phyloP scores from a whole-genome alignment of 2,113 vertebrate genomes.

The Daubentonia madagascariensis region DNA sequence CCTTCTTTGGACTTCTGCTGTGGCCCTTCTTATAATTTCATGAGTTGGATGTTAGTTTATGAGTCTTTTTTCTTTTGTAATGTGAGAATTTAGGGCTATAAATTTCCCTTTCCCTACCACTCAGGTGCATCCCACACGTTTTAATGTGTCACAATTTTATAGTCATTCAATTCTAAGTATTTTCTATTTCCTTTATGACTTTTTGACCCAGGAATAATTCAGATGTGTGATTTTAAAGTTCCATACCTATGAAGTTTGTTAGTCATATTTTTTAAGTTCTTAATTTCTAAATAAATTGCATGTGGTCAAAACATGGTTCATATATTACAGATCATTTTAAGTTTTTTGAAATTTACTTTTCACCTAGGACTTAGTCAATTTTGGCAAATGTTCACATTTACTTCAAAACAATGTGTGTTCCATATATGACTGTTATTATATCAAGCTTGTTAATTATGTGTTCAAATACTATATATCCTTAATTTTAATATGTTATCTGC shows the following conservation, averaged over 20 bases:
- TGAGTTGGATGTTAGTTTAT: not conserved
- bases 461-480: not conserved
- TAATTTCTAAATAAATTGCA: not conserved
- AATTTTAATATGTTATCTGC: not conserved
- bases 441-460: not conserved
- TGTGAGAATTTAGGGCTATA: not conserved
- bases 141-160: not conserved
- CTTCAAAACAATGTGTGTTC: not conserved
- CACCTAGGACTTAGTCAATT: not conserved
- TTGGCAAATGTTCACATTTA: not conserved
- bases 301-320: not conserved
- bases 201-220: not conserved
- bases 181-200: not conserved
- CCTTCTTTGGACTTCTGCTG: not conserved
- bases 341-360: not conserved
- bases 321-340: not conserved
- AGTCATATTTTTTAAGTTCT: not conserved
- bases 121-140: not conserved
- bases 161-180: not conserved
- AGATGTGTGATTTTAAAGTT: not conserved
- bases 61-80: not conserved
- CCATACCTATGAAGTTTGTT: not conserved
- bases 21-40: not conserved
- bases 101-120: not conserved
- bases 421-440: not conserved